Evolutionary conservation across 2,888 invertebrate genomes (phyloP).

Genomic region (Isoperla grammatica): DNA sequence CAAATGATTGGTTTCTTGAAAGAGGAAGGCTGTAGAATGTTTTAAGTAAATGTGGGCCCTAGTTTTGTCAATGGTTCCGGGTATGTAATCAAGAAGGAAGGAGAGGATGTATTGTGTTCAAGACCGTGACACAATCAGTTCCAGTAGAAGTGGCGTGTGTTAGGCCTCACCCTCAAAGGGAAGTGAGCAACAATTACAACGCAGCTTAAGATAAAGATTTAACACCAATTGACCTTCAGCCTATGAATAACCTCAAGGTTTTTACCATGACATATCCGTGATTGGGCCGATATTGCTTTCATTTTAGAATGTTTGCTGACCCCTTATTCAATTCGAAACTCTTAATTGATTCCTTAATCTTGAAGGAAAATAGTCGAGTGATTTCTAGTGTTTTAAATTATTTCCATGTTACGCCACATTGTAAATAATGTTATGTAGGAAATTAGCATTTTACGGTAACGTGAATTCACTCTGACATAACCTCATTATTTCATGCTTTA

Average conservation of each 20-base stretch:
- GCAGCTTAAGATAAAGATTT: slow-evolving; percentile 1
- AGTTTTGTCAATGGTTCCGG: slow-evolving; percentile 6
- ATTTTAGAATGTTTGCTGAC: too few species aligned
- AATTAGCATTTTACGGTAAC: too few species aligned
- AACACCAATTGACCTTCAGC: neutral
- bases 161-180: neutral
- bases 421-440: too few species aligned
- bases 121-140: slow-evolving; percentile 1
- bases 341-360: too few species aligned
- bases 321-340: too few species aligned
- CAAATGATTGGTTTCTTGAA: neutral
- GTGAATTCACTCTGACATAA: too few species aligned
- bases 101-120: slow-evolving; percentile 1
- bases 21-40: neutral
- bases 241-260: neutral
- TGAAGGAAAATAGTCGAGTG: too few species aligned
- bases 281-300: too few species aligned
- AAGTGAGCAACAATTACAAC: neutral
- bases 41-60: neutral
- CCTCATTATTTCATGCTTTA: too few species aligned
- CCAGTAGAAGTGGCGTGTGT: neutral
- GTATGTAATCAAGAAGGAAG: neutral
- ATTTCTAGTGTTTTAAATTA: too few species aligned
- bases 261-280: neutral
- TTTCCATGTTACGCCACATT: too few species aligned